A percentile compares a stretch with the other conserved stretches of the same genome.
These are phyloP conservation scores for Drosophila siamana DNA, from an alignment of 2,888 invertebrate genomes.

Conservation along the genomic window DNA sequence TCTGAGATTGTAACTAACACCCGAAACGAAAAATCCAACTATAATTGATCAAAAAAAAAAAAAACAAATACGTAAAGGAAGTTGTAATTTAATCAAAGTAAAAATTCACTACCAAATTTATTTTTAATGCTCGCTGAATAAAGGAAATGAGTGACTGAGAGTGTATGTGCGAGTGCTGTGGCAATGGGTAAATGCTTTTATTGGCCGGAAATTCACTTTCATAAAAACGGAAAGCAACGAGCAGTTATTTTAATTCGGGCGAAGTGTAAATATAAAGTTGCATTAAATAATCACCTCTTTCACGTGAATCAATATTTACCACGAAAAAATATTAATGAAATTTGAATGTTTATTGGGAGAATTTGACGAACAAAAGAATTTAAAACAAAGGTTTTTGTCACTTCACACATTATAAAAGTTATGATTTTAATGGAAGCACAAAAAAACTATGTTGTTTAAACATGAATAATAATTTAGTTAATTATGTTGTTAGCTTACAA, in stretches of 20 bases:
- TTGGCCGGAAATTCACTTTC: constrained; percentile 22
- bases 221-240: constrained; percentile 17
- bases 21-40: neutral
- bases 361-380: neutral
- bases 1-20: constrained; percentile 26
- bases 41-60: constrained; percentile 3
- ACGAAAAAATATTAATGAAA: neutral
- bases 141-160: constrained; percentile 19
- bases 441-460: too few relatives aligned
- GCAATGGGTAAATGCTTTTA: constrained; percentile 19
- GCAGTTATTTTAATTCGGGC: constrained; percentile 6
- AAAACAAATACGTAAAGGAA: constrained; percentile 35
- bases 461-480: neutral
- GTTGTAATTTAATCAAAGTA: constrained; percentile 33
- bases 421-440: too few relatives aligned
- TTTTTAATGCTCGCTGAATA: constrained; percentile 5
- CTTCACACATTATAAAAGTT: neutral
- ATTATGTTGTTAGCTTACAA: neutral
- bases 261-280: neutral
- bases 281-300: neutral
- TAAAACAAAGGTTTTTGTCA: neutral
- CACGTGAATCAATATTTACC: neutral
- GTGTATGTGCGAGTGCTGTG: constrained; percentile 10
- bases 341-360: neutral
- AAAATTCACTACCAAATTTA: constrained; percentile 22